Conservation (phyloP, 2,113 vertebrate genomes). For the Tachysurus fulvidraco region DNA sequence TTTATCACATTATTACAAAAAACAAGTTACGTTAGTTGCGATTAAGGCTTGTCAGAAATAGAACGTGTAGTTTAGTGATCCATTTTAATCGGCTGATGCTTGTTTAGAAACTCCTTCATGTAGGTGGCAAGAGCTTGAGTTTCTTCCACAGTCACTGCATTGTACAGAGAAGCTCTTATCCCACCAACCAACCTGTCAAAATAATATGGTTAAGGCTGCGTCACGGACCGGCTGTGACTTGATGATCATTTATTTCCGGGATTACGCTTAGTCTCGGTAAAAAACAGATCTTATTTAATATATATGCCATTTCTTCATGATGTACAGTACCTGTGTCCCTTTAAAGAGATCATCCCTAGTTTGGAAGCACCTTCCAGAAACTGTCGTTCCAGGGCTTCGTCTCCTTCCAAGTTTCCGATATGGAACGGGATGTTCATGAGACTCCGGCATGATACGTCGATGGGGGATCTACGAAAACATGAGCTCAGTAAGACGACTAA, state of each 20-base stretch:
- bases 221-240: not conserved
- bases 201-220: not conserved
- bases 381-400: constrained; percentile 83
- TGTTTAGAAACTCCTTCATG: constrained; percentile 88
- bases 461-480: constrained; percentile 73
- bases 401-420: constrained; percentile 80
- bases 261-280: not conserved
- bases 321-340: constrained; percentile 84
- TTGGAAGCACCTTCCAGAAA: constrained; percentile 88
- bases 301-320: not conserved
- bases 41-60: not conserved
- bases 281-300: not conserved
- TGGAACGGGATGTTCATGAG: constrained; percentile 91
- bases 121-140: constrained; percentile 80
- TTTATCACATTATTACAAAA: not conserved
- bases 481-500: not conserved
- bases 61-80: not conserved
- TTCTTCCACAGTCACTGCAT: constrained; percentile 88
- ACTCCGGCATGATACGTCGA: constrained; percentile 80
- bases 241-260: not conserved
- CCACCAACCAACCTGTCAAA: constrained; percentile 88
- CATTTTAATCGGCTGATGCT: constrained; percentile 67
- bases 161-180: constrained; percentile 93
- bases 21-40: too few species aligned
- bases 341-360: constrained; percentile 89